phyloP scores from a whole-genome alignment of 1,140 invertebrate species.

The Archivesica marissinica region DNA sequence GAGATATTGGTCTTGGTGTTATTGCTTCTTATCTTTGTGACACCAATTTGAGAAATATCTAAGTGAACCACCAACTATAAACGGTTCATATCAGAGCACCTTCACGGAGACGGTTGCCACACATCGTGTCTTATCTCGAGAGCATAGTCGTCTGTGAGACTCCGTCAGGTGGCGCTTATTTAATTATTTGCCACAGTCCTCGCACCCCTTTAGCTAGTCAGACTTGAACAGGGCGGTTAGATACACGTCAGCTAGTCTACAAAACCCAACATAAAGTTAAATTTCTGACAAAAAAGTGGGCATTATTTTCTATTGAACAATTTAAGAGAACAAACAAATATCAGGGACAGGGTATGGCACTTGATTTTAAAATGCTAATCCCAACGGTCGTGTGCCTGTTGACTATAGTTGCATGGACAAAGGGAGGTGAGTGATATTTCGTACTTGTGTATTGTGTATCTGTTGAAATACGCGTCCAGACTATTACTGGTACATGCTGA shows the following conservation, averaged over 20 bases:
- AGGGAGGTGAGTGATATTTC: slow-evolving; percentile 6
- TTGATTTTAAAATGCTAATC: not conserved
- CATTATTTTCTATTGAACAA: slow-evolving; percentile 15
- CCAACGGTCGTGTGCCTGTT: slow-evolving; percentile 9
- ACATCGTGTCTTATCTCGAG: slow-evolving; percentile 24
- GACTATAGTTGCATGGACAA: not conserved
- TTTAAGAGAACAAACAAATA: slow-evolving; percentile 20
- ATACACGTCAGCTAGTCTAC: not conserved
- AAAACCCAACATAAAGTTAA: not conserved
- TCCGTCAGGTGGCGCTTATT: not conserved
- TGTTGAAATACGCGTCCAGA: not conserved
- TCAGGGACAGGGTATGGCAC: not conserved
- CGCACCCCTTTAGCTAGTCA: not conserved
- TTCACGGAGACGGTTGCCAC: not conserved
- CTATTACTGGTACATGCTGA: not conserved
- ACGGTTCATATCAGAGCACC: not conserved
- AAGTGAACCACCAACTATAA: not conserved
- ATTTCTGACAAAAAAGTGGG: slow-evolving; percentile 6
- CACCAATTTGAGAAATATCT: not conserved
- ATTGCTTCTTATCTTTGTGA: not conserved
- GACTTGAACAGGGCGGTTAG: not conserved
- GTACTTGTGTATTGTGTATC: not conserved
- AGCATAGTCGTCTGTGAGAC: not conserved
- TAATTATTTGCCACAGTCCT: slow-evolving; percentile 5
- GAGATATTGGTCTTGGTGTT: not conserved